Percentiles rank a stretch among this genome's conserved stretches.
Conservation (phyloP, 2,888 invertebrate species). For the Spodoptera exigua region DNA sequence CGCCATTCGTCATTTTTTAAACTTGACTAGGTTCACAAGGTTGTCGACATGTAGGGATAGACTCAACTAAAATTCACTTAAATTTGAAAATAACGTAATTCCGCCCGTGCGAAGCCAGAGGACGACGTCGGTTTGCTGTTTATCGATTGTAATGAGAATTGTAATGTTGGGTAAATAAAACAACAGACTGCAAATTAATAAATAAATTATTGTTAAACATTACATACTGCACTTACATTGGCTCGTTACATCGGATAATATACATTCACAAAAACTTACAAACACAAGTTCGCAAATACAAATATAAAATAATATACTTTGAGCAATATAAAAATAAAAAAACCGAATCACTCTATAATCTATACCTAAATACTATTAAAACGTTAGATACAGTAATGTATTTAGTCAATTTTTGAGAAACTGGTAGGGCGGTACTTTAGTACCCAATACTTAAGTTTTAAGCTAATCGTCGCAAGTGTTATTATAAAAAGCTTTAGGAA, state of each 20-base stretch:
- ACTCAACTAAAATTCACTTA: too few relatives aligned
- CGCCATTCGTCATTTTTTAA: too few relatives aligned
- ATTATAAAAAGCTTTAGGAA: constrained; percentile 75
- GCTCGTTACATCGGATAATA: constrained; percentile 84
- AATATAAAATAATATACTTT: constrained; percentile 81
- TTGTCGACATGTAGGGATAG: too few relatives aligned
- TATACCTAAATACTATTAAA: constrained; percentile 73
- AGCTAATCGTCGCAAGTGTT: constrained; percentile 54
- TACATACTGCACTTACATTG: constrained; percentile 87
- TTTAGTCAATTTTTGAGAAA: constrained; percentile 52
- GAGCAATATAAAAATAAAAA: constrained; percentile 88
- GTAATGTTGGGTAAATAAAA: constrained; percentile 58
- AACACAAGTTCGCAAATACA: constrained; percentile 81
- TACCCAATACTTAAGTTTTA: constrained; percentile 59
- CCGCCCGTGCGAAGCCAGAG: too few relatives aligned
- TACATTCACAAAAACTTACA: constrained; percentile 82
- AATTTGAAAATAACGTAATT: too few relatives aligned
- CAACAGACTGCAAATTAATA: constrained; percentile 85
- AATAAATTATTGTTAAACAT: constrained; percentile 89
- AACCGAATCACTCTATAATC: constrained; percentile 82
- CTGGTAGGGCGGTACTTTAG: constrained; percentile 63
- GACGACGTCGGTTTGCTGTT: too few relatives aligned
- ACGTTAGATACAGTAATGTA: constrained; percentile 61
- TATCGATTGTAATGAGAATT: too few relatives aligned
- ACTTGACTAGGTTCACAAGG: too few relatives aligned